Evolutionary conservation across 2,797 vertebrate genomes (phyloP), one percentile per base, ranked within the genome.

Genomic region (Nasua narica): DNA sequence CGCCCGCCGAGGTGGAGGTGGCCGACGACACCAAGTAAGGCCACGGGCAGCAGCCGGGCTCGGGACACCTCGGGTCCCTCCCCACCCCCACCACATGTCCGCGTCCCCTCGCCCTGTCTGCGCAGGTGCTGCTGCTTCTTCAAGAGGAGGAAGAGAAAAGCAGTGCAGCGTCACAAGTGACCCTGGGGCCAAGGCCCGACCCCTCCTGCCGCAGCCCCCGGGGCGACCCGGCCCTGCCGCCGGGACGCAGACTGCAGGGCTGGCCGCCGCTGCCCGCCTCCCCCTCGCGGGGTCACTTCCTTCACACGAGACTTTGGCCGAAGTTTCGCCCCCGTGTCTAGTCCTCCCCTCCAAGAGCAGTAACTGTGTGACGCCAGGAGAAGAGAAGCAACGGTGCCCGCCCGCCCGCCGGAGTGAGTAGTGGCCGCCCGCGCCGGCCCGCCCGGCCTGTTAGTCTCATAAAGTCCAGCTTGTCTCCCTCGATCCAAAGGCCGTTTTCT

Each of bases 101-200:
- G 7, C 2, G 18, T 7, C 3, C 48, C 48, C 29, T 48, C 5
- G 0, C 13, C 11, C 6, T 3, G 29, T 12, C 50, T n/a, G 37
- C 7, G 0, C 98, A 99, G 99, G 99, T 99, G 99, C 99, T 99
- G 99, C 99, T 99, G 99, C 98, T 99, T 99, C 99, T 99, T 99
- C 98, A 99, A 99, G 98, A 99, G 99, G 97, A 99, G 99, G 98
- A 99, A 99, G 99, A 99, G 99, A 99, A 99, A 99, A 99, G 99
- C 99, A 32, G 99, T 99, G 96, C 99, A 99, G 98, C 99, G 99
- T 97, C 99, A 99, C 98, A 99, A 99, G 99, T 99, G 99, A 99
- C 77, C 79, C 9, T 35, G 21, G 96, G 84, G 12, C 62, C 14
- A 46, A 9, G 4, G 87, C 40, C 19, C 12, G 25, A 70, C 52